phyloP scores from a whole-genome alignment of 2,113 vertebrate genomes.

The Grantiella picta region DNA sequence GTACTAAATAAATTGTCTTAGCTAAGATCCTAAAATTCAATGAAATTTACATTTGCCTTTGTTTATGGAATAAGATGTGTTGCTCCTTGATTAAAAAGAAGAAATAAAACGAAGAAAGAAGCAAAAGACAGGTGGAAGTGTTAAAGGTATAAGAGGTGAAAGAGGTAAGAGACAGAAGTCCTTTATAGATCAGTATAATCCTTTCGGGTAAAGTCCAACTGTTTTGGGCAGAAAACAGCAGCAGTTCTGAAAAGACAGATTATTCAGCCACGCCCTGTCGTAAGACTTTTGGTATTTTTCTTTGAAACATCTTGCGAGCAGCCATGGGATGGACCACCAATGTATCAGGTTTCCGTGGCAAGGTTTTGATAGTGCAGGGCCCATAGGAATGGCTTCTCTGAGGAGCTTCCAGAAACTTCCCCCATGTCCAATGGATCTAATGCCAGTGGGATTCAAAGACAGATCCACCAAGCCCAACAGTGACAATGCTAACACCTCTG shows the following conservation, averaged over 20 bases:
- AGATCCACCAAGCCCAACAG: accelerated
- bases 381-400: background rate
- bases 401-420: background rate
- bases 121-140: background rate
- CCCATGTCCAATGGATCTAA: background rate
- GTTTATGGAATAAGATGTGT: background rate
- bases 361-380: background rate
- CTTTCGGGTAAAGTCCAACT: background rate
- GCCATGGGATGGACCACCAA: background rate
- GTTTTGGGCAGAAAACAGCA: background rate
- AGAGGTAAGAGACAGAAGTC: background rate
- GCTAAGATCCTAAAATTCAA: background rate
- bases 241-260: background rate
- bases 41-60: background rate
- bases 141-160: background rate
- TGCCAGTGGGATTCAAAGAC: too few relatives aligned
- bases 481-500: background rate
- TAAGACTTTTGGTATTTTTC: background rate
- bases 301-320: background rate
- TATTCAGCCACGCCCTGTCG: background rate
- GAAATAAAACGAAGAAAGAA: background rate
- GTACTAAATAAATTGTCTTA: background rate
- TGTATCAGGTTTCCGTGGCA: background rate
- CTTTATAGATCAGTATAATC: background rate
- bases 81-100: background rate